Conservation (phyloP, 2,113 vertebrate genomes). For the Murina feae region DNA sequence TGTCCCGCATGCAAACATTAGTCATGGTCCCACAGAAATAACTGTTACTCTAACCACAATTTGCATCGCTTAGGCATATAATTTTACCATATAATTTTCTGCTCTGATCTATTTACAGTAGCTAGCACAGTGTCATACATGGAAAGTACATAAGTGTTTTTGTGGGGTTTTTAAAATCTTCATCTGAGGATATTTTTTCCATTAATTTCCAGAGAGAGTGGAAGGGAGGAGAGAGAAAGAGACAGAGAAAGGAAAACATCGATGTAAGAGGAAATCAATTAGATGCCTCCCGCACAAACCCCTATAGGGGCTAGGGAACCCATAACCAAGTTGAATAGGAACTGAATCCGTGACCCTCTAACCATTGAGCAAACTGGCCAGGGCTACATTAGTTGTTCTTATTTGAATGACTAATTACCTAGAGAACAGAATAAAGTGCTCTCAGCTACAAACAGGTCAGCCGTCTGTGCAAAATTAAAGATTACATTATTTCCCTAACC, state of each 20-base stretch:
- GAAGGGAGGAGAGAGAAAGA: too few species aligned
- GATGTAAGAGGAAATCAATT: too few species aligned
- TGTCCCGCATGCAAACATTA: not conserved
- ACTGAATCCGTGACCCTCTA: too few species aligned
- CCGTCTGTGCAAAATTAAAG: not conserved
- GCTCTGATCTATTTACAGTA: not conserved
- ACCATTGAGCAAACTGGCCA: too few species aligned
- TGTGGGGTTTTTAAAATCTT: too few species aligned
- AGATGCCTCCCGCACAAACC: too few species aligned
- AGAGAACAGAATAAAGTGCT: conserved; percentile 13
- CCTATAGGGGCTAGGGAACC: too few species aligned
- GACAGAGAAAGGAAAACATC: too few species aligned
- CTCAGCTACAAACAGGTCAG: not conserved
- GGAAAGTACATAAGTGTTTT: not conserved
- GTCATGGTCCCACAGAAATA: not conserved
- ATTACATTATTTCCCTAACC: not conserved
- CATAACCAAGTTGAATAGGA: too few species aligned
- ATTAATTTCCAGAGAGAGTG: too few species aligned
- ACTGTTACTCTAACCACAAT: not conserved
- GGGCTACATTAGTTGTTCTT: not conserved
- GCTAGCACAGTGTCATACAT: not conserved
- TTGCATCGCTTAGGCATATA: not conserved
- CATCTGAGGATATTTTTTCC: too few species aligned
- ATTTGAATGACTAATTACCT: not conserved
- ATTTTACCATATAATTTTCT: not conserved